Base-by-base conservation (phyloP, 2,888 invertebrate genomes). In the Myopa testacea region DNA sequence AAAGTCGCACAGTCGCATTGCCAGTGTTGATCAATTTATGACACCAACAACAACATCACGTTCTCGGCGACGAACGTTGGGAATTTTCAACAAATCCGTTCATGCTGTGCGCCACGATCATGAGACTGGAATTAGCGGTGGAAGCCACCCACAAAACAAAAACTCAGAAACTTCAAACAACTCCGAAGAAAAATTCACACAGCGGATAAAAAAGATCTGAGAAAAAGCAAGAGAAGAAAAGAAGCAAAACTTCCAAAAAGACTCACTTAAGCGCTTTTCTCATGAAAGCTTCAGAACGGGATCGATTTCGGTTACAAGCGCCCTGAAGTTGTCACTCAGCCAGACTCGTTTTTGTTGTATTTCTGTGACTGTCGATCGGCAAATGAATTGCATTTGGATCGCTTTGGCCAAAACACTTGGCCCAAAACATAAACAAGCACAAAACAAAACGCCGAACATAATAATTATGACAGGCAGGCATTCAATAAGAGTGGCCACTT, bases 391-490 rank as follows among this genome's bases (percentile, higher is more conserved):
- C 16, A 12, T 8, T 5, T n/a, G 5, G 16, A 14, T 55, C 55
- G n/a, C 5, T 55, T n/a, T 55, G 55, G 16, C 55, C 55, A 12
- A 55, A 55, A 55, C 70, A 55, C 37, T 70, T 55, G 55, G 55
- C 14, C 55, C 34, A 70, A 73, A 62, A 62, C 62, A 73, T 19
- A 19, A 45, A 62, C 14, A 37, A 72, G 8, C 40, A 16, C 40
- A 58, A 58, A 45, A 62, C 10, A 34, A 50, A 37, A 19, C 40
- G 62, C 14, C 62, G 45, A n/a, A 58, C 45, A 70, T 55, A 73
- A 73, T 45, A 73, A 73, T 73, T 73, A 73, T 73, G 72, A 62
- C 62, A 73, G 72, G 60, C 62, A 73, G 72, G 60, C 60, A 5
- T 73, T 73, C 40, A 73, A 45, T 62, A 26, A 65, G 62, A 26